Percentiles rank a stretch among this genome's conserved stretches.
These are phyloP conservation scores for Pseudococcus longispinus DNA, from an alignment of 2,888 invertebrate species.

Conservation along the genomic window DNA sequence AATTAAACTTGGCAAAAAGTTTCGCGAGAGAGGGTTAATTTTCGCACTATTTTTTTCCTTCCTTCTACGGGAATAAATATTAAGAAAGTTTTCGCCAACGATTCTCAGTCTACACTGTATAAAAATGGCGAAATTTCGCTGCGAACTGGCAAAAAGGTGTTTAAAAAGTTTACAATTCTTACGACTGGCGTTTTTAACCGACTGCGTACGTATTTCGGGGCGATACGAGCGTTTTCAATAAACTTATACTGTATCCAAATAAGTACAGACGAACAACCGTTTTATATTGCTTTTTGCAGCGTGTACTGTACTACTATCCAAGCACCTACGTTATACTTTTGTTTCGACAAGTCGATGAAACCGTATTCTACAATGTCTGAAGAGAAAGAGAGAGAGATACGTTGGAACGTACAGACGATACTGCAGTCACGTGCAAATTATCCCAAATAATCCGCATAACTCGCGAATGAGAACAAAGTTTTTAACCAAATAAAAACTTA, in stretches of 20 bases:
- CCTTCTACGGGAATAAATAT: background rate
- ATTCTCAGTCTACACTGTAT: background rate
- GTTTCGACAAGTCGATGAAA: constrained; percentile 12
- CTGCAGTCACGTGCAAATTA: constrained; percentile 11
- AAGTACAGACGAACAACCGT: background rate
- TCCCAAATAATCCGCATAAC: constrained; percentile 2
- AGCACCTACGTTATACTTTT: background rate
- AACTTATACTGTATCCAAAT: background rate
- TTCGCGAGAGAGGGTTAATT: constrained; percentile 14
- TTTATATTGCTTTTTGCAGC: background rate
- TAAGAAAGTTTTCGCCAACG: constrained; percentile 12
- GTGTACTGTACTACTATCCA: background rate
- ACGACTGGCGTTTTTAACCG: background rate
- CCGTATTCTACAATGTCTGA: background rate
- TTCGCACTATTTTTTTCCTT: background rate
- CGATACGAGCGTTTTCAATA: background rate
- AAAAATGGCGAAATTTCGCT: background rate
- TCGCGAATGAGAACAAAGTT: background rate
- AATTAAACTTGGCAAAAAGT: constrained; percentile 8
- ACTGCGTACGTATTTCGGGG: background rate
- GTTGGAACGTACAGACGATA: background rate
- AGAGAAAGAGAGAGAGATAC: background rate
- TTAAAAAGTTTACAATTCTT: constrained; percentile 25
- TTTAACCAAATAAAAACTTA: constrained; percentile 5
- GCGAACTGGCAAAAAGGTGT: background rate